Evolutionary conservation across 2,888 invertebrate species (phyloP).

Genomic region (Exocentrus adspersus): DNA sequence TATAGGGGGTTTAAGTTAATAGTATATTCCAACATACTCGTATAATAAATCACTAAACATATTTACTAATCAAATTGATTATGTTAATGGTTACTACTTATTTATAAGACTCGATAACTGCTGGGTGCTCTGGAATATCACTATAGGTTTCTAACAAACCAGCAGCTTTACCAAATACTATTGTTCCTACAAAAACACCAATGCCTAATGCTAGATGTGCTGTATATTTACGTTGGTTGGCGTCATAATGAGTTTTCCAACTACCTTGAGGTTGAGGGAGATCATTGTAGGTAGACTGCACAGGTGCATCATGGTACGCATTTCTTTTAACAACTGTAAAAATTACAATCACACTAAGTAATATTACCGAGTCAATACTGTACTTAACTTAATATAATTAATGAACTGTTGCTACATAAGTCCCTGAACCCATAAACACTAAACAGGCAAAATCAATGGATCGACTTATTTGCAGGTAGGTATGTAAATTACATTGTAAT

Average conservation of each 20-base stretch:
- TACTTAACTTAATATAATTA: too few species aligned
- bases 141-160: constrained; percentile 73
- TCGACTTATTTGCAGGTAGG: too few species aligned
- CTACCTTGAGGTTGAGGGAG: constrained; percentile 80
- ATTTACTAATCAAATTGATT: constrained; percentile 29
- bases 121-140: constrained; percentile 67
- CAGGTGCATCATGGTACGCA: constrained; percentile 30
- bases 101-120: constrained; percentile 52
- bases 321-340: constrained; percentile 43
- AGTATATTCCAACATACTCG: too few species aligned
- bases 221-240: constrained; percentile 77
- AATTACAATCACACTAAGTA: too few species aligned
- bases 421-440: too few species aligned
- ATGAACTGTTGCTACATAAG: too few species aligned
- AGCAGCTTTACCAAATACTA: constrained; percentile 68
- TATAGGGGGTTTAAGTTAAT: too few species aligned
- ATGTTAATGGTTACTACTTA: constrained; percentile 32
- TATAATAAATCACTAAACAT: constrained; percentile 36
- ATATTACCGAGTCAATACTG: too few species aligned
- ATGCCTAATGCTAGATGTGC: constrained; percentile 71
- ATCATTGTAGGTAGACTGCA: constrained; percentile 74
- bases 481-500: too few species aligned
- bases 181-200: constrained; percentile 62
- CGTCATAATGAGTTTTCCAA: constrained; percentile 77
- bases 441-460: too few species aligned